A percentile compares a stretch with the other conserved stretches of the same genome.
phyloP scores from a whole-genome alignment of 2,888 invertebrate species.

The Hoplodrina blanda region DNA sequence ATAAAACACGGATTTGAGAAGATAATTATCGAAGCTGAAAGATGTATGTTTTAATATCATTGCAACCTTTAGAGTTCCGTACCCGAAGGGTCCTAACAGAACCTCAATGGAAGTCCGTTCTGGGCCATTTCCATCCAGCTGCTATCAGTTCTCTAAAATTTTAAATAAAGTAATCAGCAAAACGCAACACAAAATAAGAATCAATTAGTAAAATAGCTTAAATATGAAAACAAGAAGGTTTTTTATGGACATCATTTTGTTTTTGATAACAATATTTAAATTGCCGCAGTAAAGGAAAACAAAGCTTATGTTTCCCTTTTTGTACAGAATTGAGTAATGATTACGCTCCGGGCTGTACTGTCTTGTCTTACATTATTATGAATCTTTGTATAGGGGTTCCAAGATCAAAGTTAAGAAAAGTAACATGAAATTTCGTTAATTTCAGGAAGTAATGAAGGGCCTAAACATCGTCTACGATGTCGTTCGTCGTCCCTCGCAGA shows the following conservation, averaged over 20 bases:
- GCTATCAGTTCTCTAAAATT: not conserved
- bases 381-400: conserved; percentile 59
- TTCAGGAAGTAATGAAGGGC: conserved; percentile 95
- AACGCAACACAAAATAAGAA: not conserved
- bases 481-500: conserved; percentile 93
- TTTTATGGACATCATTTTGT: conserved; percentile 53
- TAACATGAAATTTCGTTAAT: conserved; percentile 59
- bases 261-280: conserved; percentile 69
- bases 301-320: conserved; percentile 72
- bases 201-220: not conserved
- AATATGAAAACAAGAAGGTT: conserved; percentile 20
- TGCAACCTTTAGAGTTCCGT: too few relatives aligned
- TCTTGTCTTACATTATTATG: conserved; percentile 68
- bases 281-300: conserved; percentile 65
- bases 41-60: too few relatives aligned
- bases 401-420: conserved; percentile 57
- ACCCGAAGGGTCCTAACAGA: too few relatives aligned
- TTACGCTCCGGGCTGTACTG: conserved; percentile 68
- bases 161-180: too few relatives aligned
- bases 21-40: too few relatives aligned
- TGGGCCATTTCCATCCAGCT: not conserved
- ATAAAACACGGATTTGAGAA: too few relatives aligned
- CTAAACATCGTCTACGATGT: conserved; percentile 95
- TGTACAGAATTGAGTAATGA: conserved; percentile 75
- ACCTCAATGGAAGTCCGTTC: too few relatives aligned